Evolutionary conservation across 2,113 vertebrate genomes (phyloP).

Genomic region (Daboia siamensis): DNA sequence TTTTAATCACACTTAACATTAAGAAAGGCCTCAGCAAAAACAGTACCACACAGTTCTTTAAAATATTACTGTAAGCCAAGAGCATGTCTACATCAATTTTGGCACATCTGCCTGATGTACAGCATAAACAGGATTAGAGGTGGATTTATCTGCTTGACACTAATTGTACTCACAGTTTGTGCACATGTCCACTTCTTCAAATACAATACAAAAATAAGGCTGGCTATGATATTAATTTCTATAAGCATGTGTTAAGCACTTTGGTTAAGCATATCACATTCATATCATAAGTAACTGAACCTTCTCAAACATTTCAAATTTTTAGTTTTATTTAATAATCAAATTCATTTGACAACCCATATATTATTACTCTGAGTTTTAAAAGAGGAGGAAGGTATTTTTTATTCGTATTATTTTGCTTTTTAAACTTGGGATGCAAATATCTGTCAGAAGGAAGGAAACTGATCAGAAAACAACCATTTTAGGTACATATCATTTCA

Average conservation of each 20-base stretch:
- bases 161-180: constrained; percentile 87
- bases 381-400: not conserved
- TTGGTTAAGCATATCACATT: constrained; percentile 53
- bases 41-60: constrained; percentile 64
- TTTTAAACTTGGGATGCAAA: not conserved
- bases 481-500: not conserved
- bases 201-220: constrained; percentile 58
- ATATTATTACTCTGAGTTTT: constrained; percentile 11
- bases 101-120: constrained; percentile 88
- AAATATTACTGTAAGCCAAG: constrained; percentile 82
- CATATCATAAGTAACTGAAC: constrained; percentile 55
- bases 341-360: constrained; percentile 68
- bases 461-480: not conserved
- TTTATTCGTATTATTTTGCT: not conserved
- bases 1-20: constrained; percentile 61
- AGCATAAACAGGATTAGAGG: constrained; percentile 91
- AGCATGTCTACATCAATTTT: constrained; percentile 86
- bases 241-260: constrained; percentile 54
- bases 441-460: no score
- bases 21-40: constrained; percentile 71
- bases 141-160: constrained; percentile 87
- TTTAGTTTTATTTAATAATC: constrained; percentile 64
- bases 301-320: constrained; percentile 50
- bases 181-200: constrained; percentile 80
- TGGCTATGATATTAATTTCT: constrained; percentile 59